A percentile compares a stretch with the other conserved stretches of the same genome.
These are phyloP conservation scores for Arnoldichthys spilopterus DNA, from an alignment of 2,797 vertebrate species.

Conservation along the genomic window DNA sequence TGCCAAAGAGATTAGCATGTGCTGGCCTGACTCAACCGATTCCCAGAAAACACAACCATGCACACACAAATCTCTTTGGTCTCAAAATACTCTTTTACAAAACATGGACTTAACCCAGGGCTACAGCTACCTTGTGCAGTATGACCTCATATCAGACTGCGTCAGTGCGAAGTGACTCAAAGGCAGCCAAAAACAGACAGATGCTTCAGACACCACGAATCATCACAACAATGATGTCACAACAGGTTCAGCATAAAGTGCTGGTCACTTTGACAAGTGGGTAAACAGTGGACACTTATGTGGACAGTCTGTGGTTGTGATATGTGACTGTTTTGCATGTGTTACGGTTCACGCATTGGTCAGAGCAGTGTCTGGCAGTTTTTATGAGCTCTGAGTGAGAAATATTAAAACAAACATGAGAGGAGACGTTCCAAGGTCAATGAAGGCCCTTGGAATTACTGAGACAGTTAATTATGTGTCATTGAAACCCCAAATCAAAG, in stretches of 20 bases:
- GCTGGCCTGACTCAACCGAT: conserved; percentile 8
- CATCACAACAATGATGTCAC: conserved; percentile 13
- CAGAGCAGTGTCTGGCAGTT: no score
- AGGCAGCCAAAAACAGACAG: conserved; percentile 9
- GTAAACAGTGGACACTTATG: conserved; percentile 5
- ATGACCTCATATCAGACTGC: background rate
- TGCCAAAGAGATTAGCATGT: conserved; percentile 3
- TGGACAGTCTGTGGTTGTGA: background rate
- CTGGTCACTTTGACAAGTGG: conserved; percentile 30
- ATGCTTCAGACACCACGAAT: background rate
- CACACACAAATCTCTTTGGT: conserved; percentile 7
- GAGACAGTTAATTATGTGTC: no score
- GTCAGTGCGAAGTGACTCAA: conserved; percentile 12
- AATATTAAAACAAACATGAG: no score
- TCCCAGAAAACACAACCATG: background rate
- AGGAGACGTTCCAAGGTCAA: no score
- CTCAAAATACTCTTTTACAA: background rate
- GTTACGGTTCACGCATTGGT: no score
- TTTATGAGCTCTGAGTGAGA: no score
- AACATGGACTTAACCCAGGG: background rate
- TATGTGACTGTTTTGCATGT: background rate
- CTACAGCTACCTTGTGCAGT: background rate
- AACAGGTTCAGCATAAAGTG: conserved; percentile 6
- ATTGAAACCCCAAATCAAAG: no score
- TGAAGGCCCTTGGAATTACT: no score